Percentiles rank a stretch among this genome's conserved stretches.
Conservation (phyloP, 2,888 invertebrate genomes). For the Steromphala cineraria region DNA sequence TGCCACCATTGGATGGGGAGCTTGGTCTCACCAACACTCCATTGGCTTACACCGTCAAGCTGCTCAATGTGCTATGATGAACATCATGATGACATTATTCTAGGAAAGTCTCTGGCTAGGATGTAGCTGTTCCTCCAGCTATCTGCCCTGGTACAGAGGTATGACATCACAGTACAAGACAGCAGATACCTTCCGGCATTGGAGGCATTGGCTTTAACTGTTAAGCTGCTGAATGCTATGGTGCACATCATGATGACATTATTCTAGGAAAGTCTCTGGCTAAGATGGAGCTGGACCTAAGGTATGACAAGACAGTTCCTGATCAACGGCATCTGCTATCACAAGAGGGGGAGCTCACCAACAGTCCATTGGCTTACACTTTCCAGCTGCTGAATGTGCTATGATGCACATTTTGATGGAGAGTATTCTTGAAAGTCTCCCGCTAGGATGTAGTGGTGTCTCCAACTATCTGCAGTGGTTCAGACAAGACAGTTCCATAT, state of each 20-base stretch:
- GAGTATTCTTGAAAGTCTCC: too few relatives aligned
- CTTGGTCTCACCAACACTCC: slow-evolving; percentile 44
- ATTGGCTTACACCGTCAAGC: slow-evolving; percentile 30
- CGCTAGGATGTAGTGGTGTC: too few relatives aligned
- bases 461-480: too few relatives aligned
- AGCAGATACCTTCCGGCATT: slow-evolving; percentile 33
- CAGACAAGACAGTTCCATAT: slow-evolving; percentile 25
- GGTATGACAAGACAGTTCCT: slow-evolving; percentile 35
- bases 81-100: too few relatives aligned
- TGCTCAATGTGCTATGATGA: slow-evolving; percentile 15
- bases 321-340: slow-evolving; percentile 28
- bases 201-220: slow-evolving; percentile 33
- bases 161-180: slow-evolving; percentile 29
- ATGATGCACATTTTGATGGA: background rate
- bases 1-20: slow-evolving; percentile 36
- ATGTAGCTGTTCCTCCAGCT: too few relatives aligned
- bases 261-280: slow-evolving; percentile 43
- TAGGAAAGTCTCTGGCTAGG: too few relatives aligned
- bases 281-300: slow-evolving; percentile 46
- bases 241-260: too few relatives aligned
- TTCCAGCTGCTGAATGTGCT: slow-evolving; percentile 30
- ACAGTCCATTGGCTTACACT: slow-evolving; percentile 35
- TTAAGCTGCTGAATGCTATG: slow-evolving; percentile 30
- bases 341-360: slow-evolving; percentile 38
- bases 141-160: too few relatives aligned